A percentile compares a stretch with the other conserved stretches of the same genome.
Evolutionary conservation across 2,888 invertebrate species (phyloP).

Genomic region (Arrhopalites spinosus): DNA sequence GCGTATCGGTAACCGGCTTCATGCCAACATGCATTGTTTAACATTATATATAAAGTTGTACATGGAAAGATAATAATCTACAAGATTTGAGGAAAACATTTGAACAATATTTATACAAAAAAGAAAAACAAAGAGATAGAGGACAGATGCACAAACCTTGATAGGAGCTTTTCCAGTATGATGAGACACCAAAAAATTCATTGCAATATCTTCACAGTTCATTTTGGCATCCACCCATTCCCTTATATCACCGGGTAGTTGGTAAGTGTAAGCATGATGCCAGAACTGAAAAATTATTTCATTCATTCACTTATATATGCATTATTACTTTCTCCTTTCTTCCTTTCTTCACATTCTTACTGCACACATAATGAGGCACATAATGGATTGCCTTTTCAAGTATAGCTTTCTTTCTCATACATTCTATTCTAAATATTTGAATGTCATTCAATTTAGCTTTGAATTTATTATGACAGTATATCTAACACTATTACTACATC

Average conservation of each 20-base stretch:
- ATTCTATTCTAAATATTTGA: background rate
- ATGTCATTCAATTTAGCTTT: too few relatives aligned
- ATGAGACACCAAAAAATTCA: constrained; percentile 96
- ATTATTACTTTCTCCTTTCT: background rate
- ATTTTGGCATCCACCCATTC: constrained; percentile 92
- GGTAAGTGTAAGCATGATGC: constrained; percentile 90
- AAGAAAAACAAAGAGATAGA: background rate
- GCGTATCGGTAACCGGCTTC: too few relatives aligned
- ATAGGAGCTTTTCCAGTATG: constrained; percentile 85
- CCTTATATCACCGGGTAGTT: constrained; percentile 82
- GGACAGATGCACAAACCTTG: background rate
- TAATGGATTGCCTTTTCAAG: background rate
- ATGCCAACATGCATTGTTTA: too few relatives aligned
- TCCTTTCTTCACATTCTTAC: background rate
- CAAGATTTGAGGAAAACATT: background rate
- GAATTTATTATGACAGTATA: too few relatives aligned
- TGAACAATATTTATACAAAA: background rate
- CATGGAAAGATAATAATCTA: background rate
- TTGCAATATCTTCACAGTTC: constrained; percentile 98
- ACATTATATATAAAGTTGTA: background rate
- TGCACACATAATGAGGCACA: background rate
- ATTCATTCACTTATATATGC: background rate
- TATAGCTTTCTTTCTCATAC: background rate
- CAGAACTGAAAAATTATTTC: constrained; percentile 68
- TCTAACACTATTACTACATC: too few relatives aligned